These are phyloP conservation scores for Maniola jurtina DNA, from an alignment of 1,140 invertebrate species.

Conservation along the genomic window DNA sequence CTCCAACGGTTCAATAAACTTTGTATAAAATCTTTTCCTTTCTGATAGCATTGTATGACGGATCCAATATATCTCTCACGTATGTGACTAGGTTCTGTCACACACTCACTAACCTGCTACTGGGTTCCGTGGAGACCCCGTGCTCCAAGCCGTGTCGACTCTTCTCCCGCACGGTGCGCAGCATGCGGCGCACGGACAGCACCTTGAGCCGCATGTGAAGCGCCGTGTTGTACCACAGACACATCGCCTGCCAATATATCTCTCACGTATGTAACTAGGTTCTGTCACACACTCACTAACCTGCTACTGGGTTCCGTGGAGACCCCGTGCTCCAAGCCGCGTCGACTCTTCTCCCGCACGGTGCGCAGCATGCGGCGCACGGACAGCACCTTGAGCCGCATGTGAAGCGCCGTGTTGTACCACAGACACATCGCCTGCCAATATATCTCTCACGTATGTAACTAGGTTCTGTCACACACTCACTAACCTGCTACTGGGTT, in stretches of 20 bases:
- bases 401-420: slow-evolving; percentile 93
- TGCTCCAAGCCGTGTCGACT: slow-evolving; percentile 29
- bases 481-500: slow-evolving; percentile 22
- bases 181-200: slow-evolving; percentile 86
- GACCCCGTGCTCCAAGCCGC: slow-evolving; percentile 27
- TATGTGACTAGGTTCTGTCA: no score
- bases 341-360: slow-evolving; percentile 36
- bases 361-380: slow-evolving; percentile 84
- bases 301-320: slow-evolving; percentile 32
- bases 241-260: slow-evolving; percentile 83
- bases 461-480: no score
- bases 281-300: no score
- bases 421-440: slow-evolving; percentile 90
- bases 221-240: slow-evolving; percentile 94
- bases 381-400: slow-evolving; percentile 88
- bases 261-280: no score
- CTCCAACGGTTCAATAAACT: no score
- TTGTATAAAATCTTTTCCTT: no score
- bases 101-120: slow-evolving; percentile 22
- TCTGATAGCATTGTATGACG: no score
- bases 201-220: slow-evolving; percentile 90
- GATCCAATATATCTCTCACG: no score
- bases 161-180: slow-evolving; percentile 62
- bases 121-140: slow-evolving; percentile 29
- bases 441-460: no score